These are phyloP conservation scores for Arctia plantaginis DNA, from an alignment of 2,888 invertebrate genomes.

Conservation along the genomic window DNA sequence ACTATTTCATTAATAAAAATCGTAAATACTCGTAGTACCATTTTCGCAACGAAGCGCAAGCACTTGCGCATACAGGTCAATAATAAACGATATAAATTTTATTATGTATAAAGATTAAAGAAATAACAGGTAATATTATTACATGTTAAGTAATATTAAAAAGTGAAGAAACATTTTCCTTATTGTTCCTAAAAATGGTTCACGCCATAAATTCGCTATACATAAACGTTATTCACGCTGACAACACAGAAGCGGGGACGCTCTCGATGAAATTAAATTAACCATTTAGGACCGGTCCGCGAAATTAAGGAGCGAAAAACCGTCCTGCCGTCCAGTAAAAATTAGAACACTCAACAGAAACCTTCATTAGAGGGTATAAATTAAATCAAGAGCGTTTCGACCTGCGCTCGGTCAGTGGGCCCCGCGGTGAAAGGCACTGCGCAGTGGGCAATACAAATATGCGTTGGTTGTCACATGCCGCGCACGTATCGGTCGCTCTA, in stretches of 20 bases:
- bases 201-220: conserved; percentile 14
- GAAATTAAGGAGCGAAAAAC: conserved; percentile 46
- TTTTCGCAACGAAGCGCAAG: neutral
- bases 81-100: neutral
- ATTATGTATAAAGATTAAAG: neutral
- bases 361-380: conserved; percentile 52
- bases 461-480: conserved; percentile 45
- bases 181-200: conserved; percentile 15
- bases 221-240: conserved; percentile 24
- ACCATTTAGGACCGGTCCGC: conserved; percentile 33
- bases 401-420: conserved; percentile 2
- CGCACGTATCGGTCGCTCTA: conserved; percentile 60
- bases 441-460: conserved; percentile 21
- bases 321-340: conserved; percentile 39
- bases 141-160: neutral
- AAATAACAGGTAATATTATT: neutral
- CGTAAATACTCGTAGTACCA: neutral
- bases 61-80: neutral
- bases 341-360: conserved; percentile 49
- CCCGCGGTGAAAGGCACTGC: neutral
- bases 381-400: conserved; percentile 42
- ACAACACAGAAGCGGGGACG: conserved; percentile 22
- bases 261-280: conserved; percentile 43
- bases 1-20: neutral
- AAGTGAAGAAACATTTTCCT: neutral